A percentile compares a stretch with the other conserved stretches of the same genome.
Evolutionary conservation across 2,888 invertebrate species (phyloP).

Genomic region (Cephus nigrinus): DNA sequence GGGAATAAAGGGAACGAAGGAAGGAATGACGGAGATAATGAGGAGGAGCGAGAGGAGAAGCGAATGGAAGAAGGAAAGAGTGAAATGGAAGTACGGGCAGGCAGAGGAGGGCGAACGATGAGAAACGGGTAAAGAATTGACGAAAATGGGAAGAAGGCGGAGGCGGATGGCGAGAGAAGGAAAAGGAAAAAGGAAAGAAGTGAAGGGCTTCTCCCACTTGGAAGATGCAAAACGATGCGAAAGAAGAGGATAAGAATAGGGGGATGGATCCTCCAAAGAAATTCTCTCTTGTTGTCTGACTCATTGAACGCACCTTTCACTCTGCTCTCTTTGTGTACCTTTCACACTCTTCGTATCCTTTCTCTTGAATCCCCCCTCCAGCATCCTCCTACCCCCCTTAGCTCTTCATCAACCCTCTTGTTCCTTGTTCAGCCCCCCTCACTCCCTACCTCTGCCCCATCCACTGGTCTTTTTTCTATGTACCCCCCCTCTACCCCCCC

Average conservation of each 20-base stretch:
- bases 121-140: background rate
- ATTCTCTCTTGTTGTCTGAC: background rate
- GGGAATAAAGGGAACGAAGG: background rate
- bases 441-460: background rate
- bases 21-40: background rate
- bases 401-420: background rate
- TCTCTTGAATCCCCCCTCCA: background rate
- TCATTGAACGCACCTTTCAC: background rate
- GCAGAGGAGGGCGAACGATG: background rate
- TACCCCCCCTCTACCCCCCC: background rate
- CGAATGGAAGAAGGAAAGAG: background rate
- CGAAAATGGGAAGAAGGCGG: background rate
- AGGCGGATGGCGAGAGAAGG: background rate
- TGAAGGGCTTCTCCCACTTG: fast-evolving
- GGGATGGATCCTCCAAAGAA: background rate
- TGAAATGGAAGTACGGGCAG: background rate
- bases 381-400: too few relatives aligned
- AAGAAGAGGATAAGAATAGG: background rate
- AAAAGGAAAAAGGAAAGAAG: background rate
- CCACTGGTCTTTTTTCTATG: background rate
- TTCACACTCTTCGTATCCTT: background rate
- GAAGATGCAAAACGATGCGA: background rate
- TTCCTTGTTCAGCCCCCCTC: too few relatives aligned
- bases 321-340: background rate
- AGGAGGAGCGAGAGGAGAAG: background rate